Base-by-base conservation (phyloP, 1,140 invertebrate genomes). In the Wasmannia auropunctata region DNA sequence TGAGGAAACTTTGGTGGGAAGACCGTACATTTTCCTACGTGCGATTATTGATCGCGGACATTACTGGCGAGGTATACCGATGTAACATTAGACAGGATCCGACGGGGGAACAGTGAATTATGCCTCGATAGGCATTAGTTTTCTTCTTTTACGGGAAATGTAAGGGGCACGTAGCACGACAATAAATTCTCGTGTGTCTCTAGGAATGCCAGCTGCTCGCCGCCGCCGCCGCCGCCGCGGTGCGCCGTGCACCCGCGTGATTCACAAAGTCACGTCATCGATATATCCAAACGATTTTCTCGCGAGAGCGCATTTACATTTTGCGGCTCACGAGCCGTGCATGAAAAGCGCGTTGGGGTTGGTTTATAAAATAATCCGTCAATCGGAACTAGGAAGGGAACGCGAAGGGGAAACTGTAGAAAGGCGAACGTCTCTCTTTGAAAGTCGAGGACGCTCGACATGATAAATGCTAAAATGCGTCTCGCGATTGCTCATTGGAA, bases 261-360 rank as follows among this genome's bases (percentile, higher is more conserved):
- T 90, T 91, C 90, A 85, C 58, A 49, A 62, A 80, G 37, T 77
- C 84, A 75, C 90, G 90, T 91, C 89, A 91, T 91, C 90, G 90
- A 90, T 88, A 88, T 88, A 77, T 86, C 56, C 37, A 77, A 74
- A 79, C 58, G 22, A 88, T 90, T 77, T 83, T 67, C 81, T 74
- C 34, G 43, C 63, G 3, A 19, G 11, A 16, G 49, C 11, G 49
- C 31, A 51, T 67, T 83, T 72, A 43, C 69, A 72, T 84, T 62
- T 83, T 63, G 60, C 79, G n/a, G 40, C 72, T 69, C 60, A 10
- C 40, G 37, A 63, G 22, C 0, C 49, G 56, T 43, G 31, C 19
- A 6, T 22, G 49, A 60, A 60, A 72, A 60, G 14, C 65, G n/a
- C n/a, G n/a, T 8, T 51, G 19, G 37, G 5, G 14, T 46, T 72